These are phyloP conservation scores for Pitta sordida DNA, from an alignment of 2,113 vertebrate species.

Conservation along the genomic window DNA sequence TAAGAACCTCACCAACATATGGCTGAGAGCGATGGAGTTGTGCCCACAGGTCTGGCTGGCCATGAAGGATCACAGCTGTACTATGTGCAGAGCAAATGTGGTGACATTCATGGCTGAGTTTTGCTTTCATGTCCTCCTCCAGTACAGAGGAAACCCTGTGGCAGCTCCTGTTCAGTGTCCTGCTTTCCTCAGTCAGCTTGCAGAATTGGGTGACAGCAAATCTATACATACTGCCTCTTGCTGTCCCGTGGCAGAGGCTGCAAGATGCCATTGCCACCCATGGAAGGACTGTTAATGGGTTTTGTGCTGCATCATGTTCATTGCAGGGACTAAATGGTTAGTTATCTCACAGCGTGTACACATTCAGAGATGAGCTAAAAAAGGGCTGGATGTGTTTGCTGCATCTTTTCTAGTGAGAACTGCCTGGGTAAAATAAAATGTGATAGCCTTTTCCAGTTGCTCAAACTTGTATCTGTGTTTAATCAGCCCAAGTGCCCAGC, in stretches of 20 bases:
- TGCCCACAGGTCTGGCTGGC: not conserved
- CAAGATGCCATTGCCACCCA: not conserved
- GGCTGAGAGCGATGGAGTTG: not conserved
- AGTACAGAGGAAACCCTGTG: not conserved
- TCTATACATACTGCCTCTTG: not conserved
- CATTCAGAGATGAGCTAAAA: not conserved
- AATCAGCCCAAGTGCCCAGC: not conserved
- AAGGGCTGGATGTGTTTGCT: not conserved
- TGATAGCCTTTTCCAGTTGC: not conserved
- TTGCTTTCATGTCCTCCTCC: not conserved
- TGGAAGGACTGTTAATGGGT: not conserved
- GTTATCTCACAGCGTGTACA: not conserved
- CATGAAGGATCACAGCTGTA: not conserved
- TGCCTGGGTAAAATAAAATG: not conserved
- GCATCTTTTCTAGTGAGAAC: not conserved
- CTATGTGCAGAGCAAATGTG: not conserved
- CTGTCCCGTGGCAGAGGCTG: not conserved
- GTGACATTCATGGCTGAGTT: not conserved
- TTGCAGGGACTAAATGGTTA: not conserved
- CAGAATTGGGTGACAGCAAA: not conserved
- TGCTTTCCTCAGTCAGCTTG: not conserved
- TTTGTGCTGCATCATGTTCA: not conserved
- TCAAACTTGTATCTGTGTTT: not conserved
- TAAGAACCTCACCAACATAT: not conserved
- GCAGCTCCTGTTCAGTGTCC: not conserved